Evolutionary conservation across 2,888 invertebrate species (phyloP).

Genomic region (Eupithecia dodoneata): DNA sequence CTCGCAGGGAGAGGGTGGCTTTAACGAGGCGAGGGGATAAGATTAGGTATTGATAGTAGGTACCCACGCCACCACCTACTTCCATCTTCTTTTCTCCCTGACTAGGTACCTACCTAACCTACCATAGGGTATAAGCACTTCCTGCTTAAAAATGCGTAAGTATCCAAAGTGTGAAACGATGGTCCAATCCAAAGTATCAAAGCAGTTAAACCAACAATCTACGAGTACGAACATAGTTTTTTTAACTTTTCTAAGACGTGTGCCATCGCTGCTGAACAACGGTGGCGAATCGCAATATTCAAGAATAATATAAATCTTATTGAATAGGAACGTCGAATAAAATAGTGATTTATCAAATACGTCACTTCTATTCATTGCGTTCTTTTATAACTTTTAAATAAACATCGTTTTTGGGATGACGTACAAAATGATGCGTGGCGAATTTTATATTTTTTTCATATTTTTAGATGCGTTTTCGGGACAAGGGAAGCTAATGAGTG

Average conservation of each 20-base stretch:
- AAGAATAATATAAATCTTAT: constrained; percentile 82
- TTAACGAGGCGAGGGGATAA: background rate
- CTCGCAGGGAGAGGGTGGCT: background rate
- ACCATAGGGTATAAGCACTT: background rate
- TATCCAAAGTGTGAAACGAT: background rate
- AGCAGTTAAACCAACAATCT: constrained; percentile 11
- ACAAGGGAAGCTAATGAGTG: constrained; percentile 81
- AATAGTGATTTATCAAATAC: constrained; percentile 81
- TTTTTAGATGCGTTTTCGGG: constrained; percentile 62
- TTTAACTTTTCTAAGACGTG: constrained; percentile 64
- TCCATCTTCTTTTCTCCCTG: background rate
- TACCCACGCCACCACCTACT: background rate
- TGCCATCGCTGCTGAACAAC: constrained; percentile 69
- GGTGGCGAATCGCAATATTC: constrained; percentile 81
- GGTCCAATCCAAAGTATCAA: constrained; percentile 50
- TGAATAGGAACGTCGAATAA: constrained; percentile 78
- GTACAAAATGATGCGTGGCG: constrained; percentile 75
- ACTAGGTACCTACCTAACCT: background rate
- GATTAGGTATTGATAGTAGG: background rate
- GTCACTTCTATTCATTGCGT: constrained; percentile 66
- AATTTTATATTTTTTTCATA: constrained; percentile 63
- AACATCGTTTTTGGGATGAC: constrained; percentile 80
- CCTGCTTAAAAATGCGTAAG: background rate
- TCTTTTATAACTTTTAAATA: constrained; percentile 82
- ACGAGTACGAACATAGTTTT: background rate